Evolutionary conservation across 2,888 invertebrate genomes (phyloP), one percentile per base, ranked within the genome.

Genomic region (Pseudococcus viburni): DNA sequence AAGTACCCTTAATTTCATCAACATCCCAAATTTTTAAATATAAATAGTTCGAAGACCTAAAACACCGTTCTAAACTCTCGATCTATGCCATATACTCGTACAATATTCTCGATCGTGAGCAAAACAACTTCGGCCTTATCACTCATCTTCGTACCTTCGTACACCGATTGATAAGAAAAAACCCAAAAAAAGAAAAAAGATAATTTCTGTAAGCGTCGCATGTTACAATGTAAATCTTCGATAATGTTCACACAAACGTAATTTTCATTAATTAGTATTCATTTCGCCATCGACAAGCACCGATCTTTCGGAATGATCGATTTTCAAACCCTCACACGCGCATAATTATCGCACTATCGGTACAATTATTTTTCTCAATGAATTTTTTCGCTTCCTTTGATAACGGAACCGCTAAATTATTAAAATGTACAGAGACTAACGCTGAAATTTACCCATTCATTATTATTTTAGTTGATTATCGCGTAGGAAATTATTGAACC

Each of bases 261-360:
- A 7, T 55, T 55, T n/a, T 55, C 55, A 55, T 55, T 55, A 55
- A 55, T 55, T 55, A 55, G 55, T 55, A n/a, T n/a, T 55, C 55
- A 55, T 55, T 7, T 55, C 55, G 6, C n/a, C 55, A 55, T 55
- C n/a, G 4, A 51, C 8, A 55, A 55, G n/a, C n/a, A n/a, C 51
- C 3, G 9, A 42, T 42, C 42, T 42, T 42, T 42, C 9, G 8
- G 42, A 42, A 42, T 42, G 17, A n/a, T n/a, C 55, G 15, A 55
- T 55, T 55, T 55, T n/a, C 4, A n/a, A 15, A 51, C 48, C 15
- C 15, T 12, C 48, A 42, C 42, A 42, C 42, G 42, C 15, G 48
- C 11, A 1, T 51, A 51, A 51, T 51, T 51, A 42, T 42, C 15
- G 48, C 48, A 51, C 4, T 51, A 51, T 51, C 48, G 48, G 12